Evolutionary conservation across 2,888 invertebrate species (phyloP), one percentile per base, ranked within the genome.

Genomic region (Rhimphoctona megacephalus): DNA sequence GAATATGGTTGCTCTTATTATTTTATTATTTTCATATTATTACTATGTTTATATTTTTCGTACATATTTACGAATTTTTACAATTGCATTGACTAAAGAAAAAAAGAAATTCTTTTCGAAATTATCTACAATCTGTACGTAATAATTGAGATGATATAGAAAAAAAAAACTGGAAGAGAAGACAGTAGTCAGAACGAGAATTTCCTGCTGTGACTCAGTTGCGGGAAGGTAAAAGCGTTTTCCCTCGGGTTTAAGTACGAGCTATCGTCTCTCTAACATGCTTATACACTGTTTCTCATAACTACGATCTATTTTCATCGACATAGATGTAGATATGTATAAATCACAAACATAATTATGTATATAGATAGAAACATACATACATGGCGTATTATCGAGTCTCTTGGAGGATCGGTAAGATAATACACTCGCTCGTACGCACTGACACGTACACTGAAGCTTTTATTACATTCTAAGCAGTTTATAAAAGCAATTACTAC

Each of bases 401-500:
- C 78, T 49, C 78, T 83, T 36, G 14, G 25, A 33, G 17, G 66
- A 33, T 39, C 66, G 36, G 77, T 64, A 72, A 78, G 64, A 72
- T 78, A 67, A 64, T 43, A 72, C 72, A 69, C 43, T 30, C 33
- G n/a, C 36, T 43, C 39, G 36, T 30, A 66, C 61, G 33, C 72
- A 39, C 39, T 66, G 11, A 52, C 66, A 67, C 66, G 39, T 30
- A 49, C 61, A n/a, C 33, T 11, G 0, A 11, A 33, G 11, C 33
- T n/a, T 22, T 46, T 69, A 70, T 46, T 57, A 46, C 70, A 22
- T 61, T 80, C 57, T 46, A 61, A 64, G 61, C 80, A 46, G 70
- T 80, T 70, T 72, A 80, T 70, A 80, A 70, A 80, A 80, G 61
- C 46, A 61, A 72, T 80, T 80, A 64, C 61, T 52, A 66, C 17